A percentile compares a stretch with the other conserved stretches of the same genome.
Evolutionary conservation across 2,797 vertebrate genomes (phyloP).

Genomic region (Sorex maritimensis): DNA sequence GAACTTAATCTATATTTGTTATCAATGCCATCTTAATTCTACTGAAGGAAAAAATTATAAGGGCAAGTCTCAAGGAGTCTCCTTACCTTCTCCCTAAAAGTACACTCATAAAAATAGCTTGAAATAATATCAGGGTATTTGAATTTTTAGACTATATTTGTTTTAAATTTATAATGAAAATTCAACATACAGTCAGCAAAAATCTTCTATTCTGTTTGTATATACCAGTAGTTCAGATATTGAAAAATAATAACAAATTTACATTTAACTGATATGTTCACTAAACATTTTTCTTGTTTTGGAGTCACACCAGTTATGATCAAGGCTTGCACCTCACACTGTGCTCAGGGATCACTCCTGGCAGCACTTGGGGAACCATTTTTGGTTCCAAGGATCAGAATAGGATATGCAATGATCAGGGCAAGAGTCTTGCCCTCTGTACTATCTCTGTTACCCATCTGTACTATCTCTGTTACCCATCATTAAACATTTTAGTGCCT

Average conservation of each 20-base stretch:
- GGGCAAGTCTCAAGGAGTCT: slow-evolving; percentile 54
- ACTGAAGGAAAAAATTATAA: slow-evolving; percentile 67
- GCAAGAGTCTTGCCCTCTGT: too few relatives aligned
- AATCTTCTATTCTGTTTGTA: slow-evolving; percentile 49
- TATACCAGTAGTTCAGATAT: slow-evolving; percentile 50
- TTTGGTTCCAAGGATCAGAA: too few relatives aligned
- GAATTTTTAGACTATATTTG: slow-evolving; percentile 65
- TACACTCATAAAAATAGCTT: slow-evolving; percentile 60
- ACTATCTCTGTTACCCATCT: too few relatives aligned
- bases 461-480: not conserved
- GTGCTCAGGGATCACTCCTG: too few relatives aligned
- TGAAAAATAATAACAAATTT: slow-evolving; percentile 68
- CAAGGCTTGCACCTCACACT: too few relatives aligned
- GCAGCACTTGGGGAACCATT: too few relatives aligned
- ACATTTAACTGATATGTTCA: slow-evolving; percentile 73
- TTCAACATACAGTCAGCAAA: slow-evolving; percentile 44
- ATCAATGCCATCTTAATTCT: slow-evolving; percentile 71
- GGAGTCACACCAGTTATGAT: too few relatives aligned
- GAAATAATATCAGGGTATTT: slow-evolving; percentile 50
- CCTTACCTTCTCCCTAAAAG: slow-evolving; percentile 47
- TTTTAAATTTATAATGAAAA: too few relatives aligned
- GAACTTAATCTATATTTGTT: slow-evolving; percentile 70
- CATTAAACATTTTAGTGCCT: slow-evolving; percentile 68
- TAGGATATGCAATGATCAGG: too few relatives aligned
- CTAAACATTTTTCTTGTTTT: slow-evolving; percentile 62